phyloP scores from a whole-genome alignment of 2,888 invertebrate species.

The Lochmaea capreae region DNA sequence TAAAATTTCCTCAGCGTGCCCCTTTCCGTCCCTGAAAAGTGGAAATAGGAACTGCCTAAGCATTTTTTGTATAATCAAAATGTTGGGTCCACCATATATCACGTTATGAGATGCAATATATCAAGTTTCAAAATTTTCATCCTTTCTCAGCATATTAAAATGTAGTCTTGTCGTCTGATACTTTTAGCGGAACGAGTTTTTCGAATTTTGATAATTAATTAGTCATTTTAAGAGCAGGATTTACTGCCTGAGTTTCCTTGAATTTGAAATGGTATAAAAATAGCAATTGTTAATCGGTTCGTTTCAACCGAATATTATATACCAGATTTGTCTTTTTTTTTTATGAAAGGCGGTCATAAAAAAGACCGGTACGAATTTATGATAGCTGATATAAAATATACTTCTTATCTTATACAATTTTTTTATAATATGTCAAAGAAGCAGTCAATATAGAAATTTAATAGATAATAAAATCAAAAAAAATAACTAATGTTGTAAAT shows the following conservation, averaged over 20 bases:
- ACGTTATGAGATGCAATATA: background rate
- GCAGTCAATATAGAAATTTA: too few species aligned
- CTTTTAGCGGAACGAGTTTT: slow-evolving; percentile 20
- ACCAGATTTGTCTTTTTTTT: background rate
- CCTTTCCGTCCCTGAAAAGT: too few species aligned
- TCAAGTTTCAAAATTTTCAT: slow-evolving; percentile 1
- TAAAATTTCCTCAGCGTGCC: too few species aligned
- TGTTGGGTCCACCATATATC: background rate
- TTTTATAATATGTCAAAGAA: too few species aligned
- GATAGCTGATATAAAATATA: background rate
- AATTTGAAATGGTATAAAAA: slow-evolving; percentile 24
- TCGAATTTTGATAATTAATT: slow-evolving; percentile 25
- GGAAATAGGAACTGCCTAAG: too few species aligned
- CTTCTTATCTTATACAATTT: too few species aligned
- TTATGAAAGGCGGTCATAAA: background rate
- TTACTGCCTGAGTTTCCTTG: slow-evolving; percentile 22
- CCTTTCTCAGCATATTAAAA: slow-evolving; percentile 3
- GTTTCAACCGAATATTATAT: background rate
- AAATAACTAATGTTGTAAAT: too few species aligned
- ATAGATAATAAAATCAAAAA: too few species aligned
- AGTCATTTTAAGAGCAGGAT: slow-evolving; percentile 27
- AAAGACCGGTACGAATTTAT: background rate
- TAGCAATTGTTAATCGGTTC: slow-evolving; percentile 18
- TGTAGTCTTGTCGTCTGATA: slow-evolving; percentile 24
- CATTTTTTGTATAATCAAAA: background rate